Percentiles rank a stretch among this genome's conserved stretches.
phyloP scores from a whole-genome alignment of 2,888 invertebrate genomes.

The Rhingia rostrata region DNA sequence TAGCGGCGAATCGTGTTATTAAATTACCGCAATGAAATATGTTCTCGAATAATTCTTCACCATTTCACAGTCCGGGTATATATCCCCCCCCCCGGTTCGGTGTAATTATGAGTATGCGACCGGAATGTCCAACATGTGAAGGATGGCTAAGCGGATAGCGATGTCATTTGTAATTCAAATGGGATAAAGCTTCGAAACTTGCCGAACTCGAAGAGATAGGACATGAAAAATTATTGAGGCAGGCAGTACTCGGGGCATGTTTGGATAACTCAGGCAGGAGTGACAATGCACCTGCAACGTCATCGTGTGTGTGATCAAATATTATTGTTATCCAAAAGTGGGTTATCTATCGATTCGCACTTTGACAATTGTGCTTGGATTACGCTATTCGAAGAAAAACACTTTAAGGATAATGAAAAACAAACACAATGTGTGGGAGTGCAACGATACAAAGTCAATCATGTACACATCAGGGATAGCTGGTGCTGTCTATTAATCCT shows the following conservation, averaged over 20 bases:
- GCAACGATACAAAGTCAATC: constrained; percentile 56
- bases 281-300: constrained; percentile 4
- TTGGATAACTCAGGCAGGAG: neutral
- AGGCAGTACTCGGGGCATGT: neutral
- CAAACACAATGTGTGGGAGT: constrained; percentile 57
- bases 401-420: constrained; percentile 63
- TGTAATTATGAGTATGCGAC: constrained; percentile 41
- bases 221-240: neutral
- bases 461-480: constrained; percentile 9
- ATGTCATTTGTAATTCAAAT: constrained; percentile 43
- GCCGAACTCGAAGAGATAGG: neutral
- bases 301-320: constrained; percentile 10
- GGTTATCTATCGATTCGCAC: constrained; percentile 42
- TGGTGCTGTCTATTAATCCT: constrained; percentile 24
- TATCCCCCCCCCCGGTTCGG: neutral
- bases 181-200: constrained; percentile 11
- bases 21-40: constrained; percentile 68
- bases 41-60: constrained; percentile 41
- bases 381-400: constrained; percentile 44
- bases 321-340: constrained; percentile 25
- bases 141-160: constrained; percentile 1
- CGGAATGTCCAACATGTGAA: constrained; percentile 4
- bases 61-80: neutral
- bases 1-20: constrained; percentile 30
- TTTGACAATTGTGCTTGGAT: constrained; percentile 31